Conservation (phyloP, 1,140 invertebrate species). For the Drosophila pandora region DNA sequence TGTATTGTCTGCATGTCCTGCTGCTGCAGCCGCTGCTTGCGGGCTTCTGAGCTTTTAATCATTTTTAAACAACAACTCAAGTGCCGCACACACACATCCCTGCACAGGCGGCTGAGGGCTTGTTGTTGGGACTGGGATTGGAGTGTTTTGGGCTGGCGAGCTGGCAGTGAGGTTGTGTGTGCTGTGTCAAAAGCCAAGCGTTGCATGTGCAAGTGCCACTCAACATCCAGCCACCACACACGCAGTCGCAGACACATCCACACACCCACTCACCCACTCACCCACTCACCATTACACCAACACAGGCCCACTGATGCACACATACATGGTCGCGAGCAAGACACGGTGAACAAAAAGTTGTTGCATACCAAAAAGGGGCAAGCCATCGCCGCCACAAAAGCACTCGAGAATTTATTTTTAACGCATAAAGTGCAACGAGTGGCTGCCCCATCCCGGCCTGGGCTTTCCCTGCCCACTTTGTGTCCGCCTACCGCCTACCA, state of each 20-base stretch:
- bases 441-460: constrained; percentile 1
- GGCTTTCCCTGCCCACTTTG: neutral
- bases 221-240: constrained; percentile 47
- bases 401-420: constrained; percentile 58
- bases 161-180: neutral
- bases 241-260: constrained; percentile 10
- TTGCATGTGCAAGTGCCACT: constrained; percentile 42
- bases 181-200: constrained; percentile 25
- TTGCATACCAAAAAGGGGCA: constrained; percentile 53
- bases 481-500: neutral
- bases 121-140: no score
- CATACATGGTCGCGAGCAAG: constrained; percentile 2
- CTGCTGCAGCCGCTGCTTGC: constrained; percentile 9
- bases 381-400: constrained; percentile 47
- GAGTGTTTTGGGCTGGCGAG: neutral
- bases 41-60: constrained; percentile 54
- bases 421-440: constrained; percentile 52
- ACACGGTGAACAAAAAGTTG: constrained; percentile 20
- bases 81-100: constrained; percentile 42
- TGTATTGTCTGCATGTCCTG: neutral
- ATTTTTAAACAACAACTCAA: constrained; percentile 65
- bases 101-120: neutral
- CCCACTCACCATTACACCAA: constrained; percentile 3
- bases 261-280: constrained; percentile 1
- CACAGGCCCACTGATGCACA: neutral